Base-by-base conservation (phyloP, 1,140 invertebrate species). In the Atta cephalotes region DNA sequence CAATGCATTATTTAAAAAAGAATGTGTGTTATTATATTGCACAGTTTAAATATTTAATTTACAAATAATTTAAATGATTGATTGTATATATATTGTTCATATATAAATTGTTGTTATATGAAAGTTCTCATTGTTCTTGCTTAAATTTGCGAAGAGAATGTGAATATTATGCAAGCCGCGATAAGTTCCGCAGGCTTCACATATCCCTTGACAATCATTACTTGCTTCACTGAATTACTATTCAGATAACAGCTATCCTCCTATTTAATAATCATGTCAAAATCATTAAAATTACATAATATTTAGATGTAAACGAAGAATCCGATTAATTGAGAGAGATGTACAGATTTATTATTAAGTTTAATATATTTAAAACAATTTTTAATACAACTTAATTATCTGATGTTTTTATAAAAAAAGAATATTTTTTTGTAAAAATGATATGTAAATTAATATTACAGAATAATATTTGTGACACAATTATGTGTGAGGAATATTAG, bases 161-260 rank as follows among this genome's bases (percentile, higher is more conserved):
- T n/a, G 60, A 65, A 65, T 35, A 79, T 79, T 79, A 65, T 79
- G 60, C 60, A 31, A 65, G 60, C 39, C 25, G 39, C 58, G 76
- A 78, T 31, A 62, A 63, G 18, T 62, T 31, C 18, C 53, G 5
- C 31, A 76, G 53, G 28, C 4, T 74, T 35, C 14, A 58, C 35
- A 7, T n/a, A 28, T 31, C 39, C 14, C 76, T 49, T 18, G 9
- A 5, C 39, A 31, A 25, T 65, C 77, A 31, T 79, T 79, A 65
- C 16, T 10, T 14, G 56, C 28, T 66, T 31, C 60, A 31, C 45
- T 66, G 49, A 79, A 79, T 79, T 65, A 65, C 5, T 65, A 51
- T 65, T 45, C 12, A 63, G 12, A 12, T 25, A 65, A 18, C 25
- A 78, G 21, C 62, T 65, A 65, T 49, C 60, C 12, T 6, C 28